These are phyloP conservation scores for Drosophila eohydei DNA, from an alignment of 2,888 invertebrate genomes.

Conservation along the genomic window DNA sequence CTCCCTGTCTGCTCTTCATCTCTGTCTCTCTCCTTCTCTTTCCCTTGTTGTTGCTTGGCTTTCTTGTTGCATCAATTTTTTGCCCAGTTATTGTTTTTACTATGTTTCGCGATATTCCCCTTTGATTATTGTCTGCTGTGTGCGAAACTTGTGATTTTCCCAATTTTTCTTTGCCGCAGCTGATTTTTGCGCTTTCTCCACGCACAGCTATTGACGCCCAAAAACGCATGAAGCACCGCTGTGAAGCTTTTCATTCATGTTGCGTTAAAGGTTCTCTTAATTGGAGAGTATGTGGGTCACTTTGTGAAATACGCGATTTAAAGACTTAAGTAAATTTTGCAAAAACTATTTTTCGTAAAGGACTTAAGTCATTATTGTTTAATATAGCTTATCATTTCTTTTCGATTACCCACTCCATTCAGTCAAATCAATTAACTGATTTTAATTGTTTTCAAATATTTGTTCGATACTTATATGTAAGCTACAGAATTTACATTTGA, in stretches of 20 bases:
- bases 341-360: not conserved
- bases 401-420: too few species aligned
- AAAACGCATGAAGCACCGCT: not conserved
- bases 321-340: not conserved
- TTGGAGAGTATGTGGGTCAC: slow-evolving; percentile 13
- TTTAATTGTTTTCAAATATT: too few species aligned
- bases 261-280: slow-evolving; percentile 20
- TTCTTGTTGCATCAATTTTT: slow-evolving; percentile 18
- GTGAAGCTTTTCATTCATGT: not conserved
- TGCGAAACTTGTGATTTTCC: slow-evolving; percentile 33
- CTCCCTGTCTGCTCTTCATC: not conserved
- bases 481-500: not conserved
- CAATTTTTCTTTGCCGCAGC: slow-evolving; percentile 7
- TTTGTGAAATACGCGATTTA: not conserved
- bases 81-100: slow-evolving; percentile 35
- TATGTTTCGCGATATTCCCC: slow-evolving; percentile 5
- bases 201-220: not conserved
- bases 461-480: not conserved
- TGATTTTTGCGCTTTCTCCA: not conserved
- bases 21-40: not conserved
- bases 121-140: slow-evolving; percentile 28
- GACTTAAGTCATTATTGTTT: not conserved
- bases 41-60: slow-evolving; percentile 8
- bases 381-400: not conserved
- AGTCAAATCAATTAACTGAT: too few species aligned